Percentiles rank a stretch among this genome's conserved stretches.
Evolutionary conservation across 2,113 vertebrate species (phyloP).

Genomic region (human (Homo sapiens)): GRCh38 chr13:82081001-82081500

Average conservation of each 20-base stretch:
- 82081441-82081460: not conserved
- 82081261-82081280: not conserved
- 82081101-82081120: no score
- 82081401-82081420: not conserved
- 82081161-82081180: no score
- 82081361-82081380: not conserved
- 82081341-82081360: not conserved
- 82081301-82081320: not conserved
- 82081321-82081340: not conserved
- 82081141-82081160: no score
- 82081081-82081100: no score
- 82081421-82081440: not conserved
- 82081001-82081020: no score
- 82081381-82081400: not conserved
- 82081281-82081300: not conserved
- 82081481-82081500: not conserved
- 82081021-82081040: no score
- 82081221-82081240: not conserved
- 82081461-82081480: not conserved
- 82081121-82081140: no score
- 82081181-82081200: no score
- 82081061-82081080: no score
- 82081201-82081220: not conserved
- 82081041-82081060: no score
- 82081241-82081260: not conserved